These are phyloP conservation scores for Chloroceryle aenea DNA, from an alignment of 2,113 vertebrate species.

Conservation along the genomic window DNA sequence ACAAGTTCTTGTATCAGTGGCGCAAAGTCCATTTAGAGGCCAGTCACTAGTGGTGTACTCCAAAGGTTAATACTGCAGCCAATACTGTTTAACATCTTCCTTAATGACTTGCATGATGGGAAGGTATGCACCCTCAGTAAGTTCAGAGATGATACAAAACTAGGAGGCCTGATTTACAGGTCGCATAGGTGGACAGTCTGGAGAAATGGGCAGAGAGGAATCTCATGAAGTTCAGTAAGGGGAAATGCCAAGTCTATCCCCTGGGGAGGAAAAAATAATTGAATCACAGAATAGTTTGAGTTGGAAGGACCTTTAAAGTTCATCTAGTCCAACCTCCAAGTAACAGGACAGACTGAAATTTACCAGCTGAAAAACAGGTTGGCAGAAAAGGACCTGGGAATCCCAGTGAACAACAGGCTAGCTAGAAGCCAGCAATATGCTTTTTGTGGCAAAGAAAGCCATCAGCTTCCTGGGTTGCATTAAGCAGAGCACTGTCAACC, in stretches of 20 bases:
- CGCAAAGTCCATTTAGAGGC: neutral
- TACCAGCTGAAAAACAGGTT: neutral
- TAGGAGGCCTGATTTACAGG: neutral
- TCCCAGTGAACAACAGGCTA: neutral
- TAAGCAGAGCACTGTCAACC: neutral
- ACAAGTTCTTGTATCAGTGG: neutral
- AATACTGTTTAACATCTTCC: neutral
- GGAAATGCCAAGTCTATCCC: neutral
- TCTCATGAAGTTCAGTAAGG: neutral
- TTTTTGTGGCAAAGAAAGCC: neutral
- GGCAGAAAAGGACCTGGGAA: neutral
- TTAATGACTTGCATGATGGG: neutral
- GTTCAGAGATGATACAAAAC: neutral
- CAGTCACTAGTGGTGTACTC: neutral
- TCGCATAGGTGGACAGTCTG: neutral
- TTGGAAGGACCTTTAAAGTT: neutral
- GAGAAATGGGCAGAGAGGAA: neutral
- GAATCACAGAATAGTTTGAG: neutral
- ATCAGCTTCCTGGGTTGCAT: neutral
- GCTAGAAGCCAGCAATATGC: neutral
- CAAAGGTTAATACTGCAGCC: neutral
- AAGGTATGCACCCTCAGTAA: accelerated
- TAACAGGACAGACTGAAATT: neutral
- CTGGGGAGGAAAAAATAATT: neutral
- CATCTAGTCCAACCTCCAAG: neutral